Evolutionary conservation across 1,140 invertebrate species (phyloP).

Genomic region (Tenebrio molitor): DNA sequence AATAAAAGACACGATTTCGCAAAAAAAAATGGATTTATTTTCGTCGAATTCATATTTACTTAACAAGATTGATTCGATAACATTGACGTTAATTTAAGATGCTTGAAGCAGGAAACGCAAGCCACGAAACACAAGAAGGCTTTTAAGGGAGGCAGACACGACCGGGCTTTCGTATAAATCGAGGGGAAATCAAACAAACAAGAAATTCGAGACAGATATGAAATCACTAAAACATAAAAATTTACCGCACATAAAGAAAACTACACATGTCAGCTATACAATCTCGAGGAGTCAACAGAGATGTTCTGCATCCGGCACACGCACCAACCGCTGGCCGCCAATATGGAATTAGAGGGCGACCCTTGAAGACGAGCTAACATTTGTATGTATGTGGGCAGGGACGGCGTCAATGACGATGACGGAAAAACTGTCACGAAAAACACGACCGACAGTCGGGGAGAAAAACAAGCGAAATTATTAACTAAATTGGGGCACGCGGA

Average conservation of each 20-base stretch:
- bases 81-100: constrained; percentile 38
- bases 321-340: constrained; percentile 10
- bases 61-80: constrained; percentile 30
- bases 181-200: constrained; percentile 31
- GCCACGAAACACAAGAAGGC: constrained; percentile 41
- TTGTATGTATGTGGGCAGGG: not conserved
- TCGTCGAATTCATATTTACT: constrained; percentile 16
- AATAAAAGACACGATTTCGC: no score
- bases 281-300: not conserved
- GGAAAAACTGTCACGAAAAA: not conserved
- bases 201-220: constrained; percentile 22
- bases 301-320: constrained; percentile 18
- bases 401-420: not conserved
- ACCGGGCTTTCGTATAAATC: constrained; percentile 1
- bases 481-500: no score
- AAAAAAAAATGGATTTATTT: constrained; percentile 19
- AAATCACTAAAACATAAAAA: constrained; percentile 25
- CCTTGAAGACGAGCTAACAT: not conserved
- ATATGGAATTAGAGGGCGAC: constrained; percentile 43
- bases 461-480: no score
- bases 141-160: constrained; percentile 14
- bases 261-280: constrained; percentile 8
- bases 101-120: constrained; percentile 17
- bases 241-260: constrained; percentile 34
- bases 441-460: no score